Conservation (phyloP, 2,797 vertebrate species). For the Falco rusticolus region DNA sequence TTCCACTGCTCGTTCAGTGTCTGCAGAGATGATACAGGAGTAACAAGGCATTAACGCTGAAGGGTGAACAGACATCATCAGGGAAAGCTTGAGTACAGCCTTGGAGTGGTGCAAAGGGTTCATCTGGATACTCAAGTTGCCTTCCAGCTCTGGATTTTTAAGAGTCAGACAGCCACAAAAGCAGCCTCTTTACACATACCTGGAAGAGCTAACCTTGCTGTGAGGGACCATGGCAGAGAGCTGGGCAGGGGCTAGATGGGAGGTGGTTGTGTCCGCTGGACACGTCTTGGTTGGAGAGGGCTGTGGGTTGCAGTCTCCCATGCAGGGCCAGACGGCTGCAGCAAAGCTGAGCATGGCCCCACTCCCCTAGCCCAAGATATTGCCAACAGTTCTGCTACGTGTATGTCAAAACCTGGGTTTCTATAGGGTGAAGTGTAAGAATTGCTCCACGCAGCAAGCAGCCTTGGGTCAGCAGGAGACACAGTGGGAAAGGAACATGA, state of each 20-base stretch:
- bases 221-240: rapidly evolving
- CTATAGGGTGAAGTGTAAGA: background rate
- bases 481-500: background rate
- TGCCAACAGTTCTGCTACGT: background rate
- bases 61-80: background rate
- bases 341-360: background rate
- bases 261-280: background rate
- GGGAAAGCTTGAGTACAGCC: background rate
- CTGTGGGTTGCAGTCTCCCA: background rate
- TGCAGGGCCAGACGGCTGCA: background rate
- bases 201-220: background rate
- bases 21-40: slow-evolving; percentile 73
- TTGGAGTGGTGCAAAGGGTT: background rate
- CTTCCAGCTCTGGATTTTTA: background rate
- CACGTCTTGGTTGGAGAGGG: background rate
- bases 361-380: rapidly evolving
- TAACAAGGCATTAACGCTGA: background rate
- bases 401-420: background rate
- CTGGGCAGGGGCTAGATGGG: background rate
- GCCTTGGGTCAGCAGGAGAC: background rate
- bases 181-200: background rate
- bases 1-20: slow-evolving; percentile 86
- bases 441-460: background rate
- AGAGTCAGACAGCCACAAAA: background rate
- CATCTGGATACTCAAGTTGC: background rate